Percentiles rank a stretch among this genome's conserved stretches.
These are phyloP conservation scores for Sycophila texana DNA, from an alignment of 2,888 invertebrate species.

Conservation along the genomic window DNA sequence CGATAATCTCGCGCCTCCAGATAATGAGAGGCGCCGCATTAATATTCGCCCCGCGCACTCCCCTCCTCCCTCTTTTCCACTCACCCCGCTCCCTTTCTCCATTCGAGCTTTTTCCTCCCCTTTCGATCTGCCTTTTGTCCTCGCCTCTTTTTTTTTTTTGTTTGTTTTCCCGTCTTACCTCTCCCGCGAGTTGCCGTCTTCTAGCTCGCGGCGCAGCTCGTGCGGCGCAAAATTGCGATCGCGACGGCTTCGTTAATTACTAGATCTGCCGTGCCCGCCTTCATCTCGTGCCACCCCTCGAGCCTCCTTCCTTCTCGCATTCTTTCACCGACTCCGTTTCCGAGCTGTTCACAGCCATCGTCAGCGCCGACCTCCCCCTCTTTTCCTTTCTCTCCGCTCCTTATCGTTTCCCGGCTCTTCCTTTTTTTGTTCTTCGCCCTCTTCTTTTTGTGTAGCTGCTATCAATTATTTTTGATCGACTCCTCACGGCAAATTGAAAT, in stretches of 20 bases:
- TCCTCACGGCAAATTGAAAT: conserved; percentile 4
- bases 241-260: conserved; percentile 72
- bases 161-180: neutral
- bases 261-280: conserved; percentile 62
- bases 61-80: conserved; percentile 14
- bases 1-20: conserved; percentile 52
- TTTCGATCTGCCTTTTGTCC: conserved; percentile 5
- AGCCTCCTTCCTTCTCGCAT: conserved; percentile 35
- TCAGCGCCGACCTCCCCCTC: neutral
- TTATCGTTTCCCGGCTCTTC: conserved; percentile 5
- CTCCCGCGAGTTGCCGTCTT: conserved; percentile 11
- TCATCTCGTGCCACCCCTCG: conserved; percentile 24
- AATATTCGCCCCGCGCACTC: conserved; percentile 65
- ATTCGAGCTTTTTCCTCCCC: conserved; percentile 2
- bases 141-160: conserved; percentile 8
- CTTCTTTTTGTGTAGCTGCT: conserved; percentile 14
- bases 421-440: neutral
- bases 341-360: neutral
- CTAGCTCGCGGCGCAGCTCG: conserved; percentile 62
- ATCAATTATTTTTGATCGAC: conserved; percentile 45
- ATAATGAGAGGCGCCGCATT: conserved; percentile 68
- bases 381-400: neutral
- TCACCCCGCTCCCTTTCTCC: neutral
- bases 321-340: conserved; percentile 37
- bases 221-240: conserved; percentile 68